phyloP scores from a whole-genome alignment of 1,140 invertebrate species.

The Panagrolaimus sp. region DNA sequence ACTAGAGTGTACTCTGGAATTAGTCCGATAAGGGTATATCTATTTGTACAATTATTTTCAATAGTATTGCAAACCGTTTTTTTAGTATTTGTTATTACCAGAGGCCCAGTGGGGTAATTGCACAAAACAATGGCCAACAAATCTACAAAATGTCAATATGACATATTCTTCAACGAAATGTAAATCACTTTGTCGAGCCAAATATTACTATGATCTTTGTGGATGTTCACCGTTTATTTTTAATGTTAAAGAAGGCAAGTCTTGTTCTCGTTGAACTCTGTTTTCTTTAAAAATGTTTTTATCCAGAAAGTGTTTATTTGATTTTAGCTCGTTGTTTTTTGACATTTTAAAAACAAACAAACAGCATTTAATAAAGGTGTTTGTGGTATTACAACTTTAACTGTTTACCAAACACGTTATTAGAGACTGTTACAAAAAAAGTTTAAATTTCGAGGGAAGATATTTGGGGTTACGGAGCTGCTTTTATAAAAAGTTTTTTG shows the following conservation, averaged over 20 bases:
- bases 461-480: too few species aligned
- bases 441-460: too few species aligned
- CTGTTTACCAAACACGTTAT: too few species aligned
- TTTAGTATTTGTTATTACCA: conserved; percentile 46
- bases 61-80: neutral
- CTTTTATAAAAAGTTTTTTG: too few species aligned
- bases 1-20: conserved; percentile 48
- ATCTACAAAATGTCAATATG: conserved; percentile 18
- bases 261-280: too few species aligned
- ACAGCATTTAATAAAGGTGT: too few species aligned
- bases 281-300: too few species aligned
- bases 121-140: conserved; percentile 43
- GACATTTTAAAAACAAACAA: too few species aligned
- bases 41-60: neutral
- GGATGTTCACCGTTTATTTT: conserved; percentile 54
- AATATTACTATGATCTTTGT: conserved; percentile 47
- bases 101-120: conserved; percentile 51
- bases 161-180: conserved; percentile 49
- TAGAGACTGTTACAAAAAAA: too few species aligned
- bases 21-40: conserved; percentile 42
- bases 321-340: too few species aligned
- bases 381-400: too few species aligned
- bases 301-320: too few species aligned
- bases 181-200: conserved; percentile 44
- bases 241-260: conserved; percentile 37